phyloP scores from a whole-genome alignment of 2,888 invertebrate species.

The Acronicta alni region DNA sequence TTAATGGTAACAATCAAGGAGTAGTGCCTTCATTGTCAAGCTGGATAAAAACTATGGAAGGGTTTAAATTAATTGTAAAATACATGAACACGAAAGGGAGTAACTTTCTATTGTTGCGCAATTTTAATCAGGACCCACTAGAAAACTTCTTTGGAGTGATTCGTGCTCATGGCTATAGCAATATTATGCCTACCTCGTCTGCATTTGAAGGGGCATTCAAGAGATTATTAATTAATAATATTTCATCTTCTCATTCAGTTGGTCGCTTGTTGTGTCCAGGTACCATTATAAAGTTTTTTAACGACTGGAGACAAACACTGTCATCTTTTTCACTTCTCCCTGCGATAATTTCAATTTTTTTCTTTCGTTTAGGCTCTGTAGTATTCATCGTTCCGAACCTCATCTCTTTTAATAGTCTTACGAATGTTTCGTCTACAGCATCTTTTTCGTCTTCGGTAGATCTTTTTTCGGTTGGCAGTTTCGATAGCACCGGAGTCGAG shows the following conservation, averaged over 20 bases:
- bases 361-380: too few species aligned
- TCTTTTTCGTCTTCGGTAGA: too few species aligned
- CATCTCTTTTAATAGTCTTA: too few species aligned
- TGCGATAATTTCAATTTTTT: too few species aligned
- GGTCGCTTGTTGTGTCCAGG: neutral
- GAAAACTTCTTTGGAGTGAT: neutral
- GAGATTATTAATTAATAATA: neutral
- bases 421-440: too few species aligned
- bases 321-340: neutral
- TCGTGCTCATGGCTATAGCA: neutral
- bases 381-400: too few species aligned
- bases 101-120: too few species aligned
- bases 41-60: neutral
- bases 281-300: conserved; percentile 14
- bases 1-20: neutral
- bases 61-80: neutral
- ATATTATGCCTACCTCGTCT: conserved; percentile 5
- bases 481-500: too few species aligned
- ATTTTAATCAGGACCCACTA: neutral
- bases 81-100: neutral
- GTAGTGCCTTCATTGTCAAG: too few species aligned
- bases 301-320: conserved; percentile 12
- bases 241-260: conserved; percentile 21
- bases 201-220: neutral
- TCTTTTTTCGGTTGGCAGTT: too few species aligned